Evolutionary conservation across 92 coral and sea anemone genomes (phyloP), one percentile per base, ranked within the genome.

Genomic region (Actinernus sp.): DNA sequence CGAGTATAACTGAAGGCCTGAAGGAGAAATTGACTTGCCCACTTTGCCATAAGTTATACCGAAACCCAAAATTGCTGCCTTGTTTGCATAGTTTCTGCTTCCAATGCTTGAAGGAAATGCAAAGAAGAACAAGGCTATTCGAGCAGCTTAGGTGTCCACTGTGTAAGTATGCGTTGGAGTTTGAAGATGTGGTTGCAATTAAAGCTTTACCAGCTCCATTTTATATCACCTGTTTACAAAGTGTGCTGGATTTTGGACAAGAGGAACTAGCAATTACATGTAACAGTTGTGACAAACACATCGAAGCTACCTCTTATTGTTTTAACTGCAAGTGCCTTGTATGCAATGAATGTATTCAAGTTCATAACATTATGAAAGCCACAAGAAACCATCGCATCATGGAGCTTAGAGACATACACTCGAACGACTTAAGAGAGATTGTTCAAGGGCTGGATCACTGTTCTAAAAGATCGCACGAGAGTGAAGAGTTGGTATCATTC

Each of bases 61-160:
- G 59, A 52, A 81, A 81, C 24, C 96, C 96, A 44, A 90, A 81
- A 32, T 79, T 41, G 7, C 60, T 90, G 31, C 96, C 82, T 36
- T 90, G 96, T 27, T 65, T 90, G 21, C 96, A 90, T 43, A 65
- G 84, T 20, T 75, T 85, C 48, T 90, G 96, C 47, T 62, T 74
- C 47, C 61, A 59, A n/a, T 90, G 96, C 64, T 74, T 90, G 8
- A 76, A 68, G 26, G 64, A 78, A 60, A 73, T 85, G 0, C 82
- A 60, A 39, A 37, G 70, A 48, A 27, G 37, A 2, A 59, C 69
- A n/a, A 61, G 49, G 22, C 47, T 59, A 7, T 41, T 56, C 52
- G 72, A 65, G 33, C 71, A 46, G 46, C 44, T 75, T 21, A 78
- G 57, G 4, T 90, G 96, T 19, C 92, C 96, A 16, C 49, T 61